Base-by-base conservation (phyloP, 2,797 vertebrate genomes). In the Neosalanx taihuensis region DNA sequence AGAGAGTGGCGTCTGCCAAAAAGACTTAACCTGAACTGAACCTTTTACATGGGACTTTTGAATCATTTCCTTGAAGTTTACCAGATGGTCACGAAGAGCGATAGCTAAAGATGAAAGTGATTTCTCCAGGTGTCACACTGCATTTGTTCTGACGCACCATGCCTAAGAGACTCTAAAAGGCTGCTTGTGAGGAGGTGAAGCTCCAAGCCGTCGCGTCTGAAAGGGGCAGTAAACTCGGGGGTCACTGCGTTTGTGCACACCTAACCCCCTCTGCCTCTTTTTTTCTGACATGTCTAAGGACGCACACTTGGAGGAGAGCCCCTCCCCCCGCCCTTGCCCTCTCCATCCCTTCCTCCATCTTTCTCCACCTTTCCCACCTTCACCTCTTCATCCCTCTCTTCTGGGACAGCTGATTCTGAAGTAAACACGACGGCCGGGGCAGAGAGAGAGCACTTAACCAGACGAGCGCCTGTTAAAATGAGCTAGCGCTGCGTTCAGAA, bases 401-500 rank as follows among this genome's bases (percentile, higher is more conserved):
- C 12, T 3, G 26, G 65, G 65, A 58, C 30, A 58, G n/a, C 18
- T 35, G 53, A 58, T 58, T 58, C 17, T 6, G 6, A 30, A 18
- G 53, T 57, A 57, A 56, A 67, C 33, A 67, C 66, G 57, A 10
- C 20, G 51, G 66, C 4, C 35, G 49, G 51, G 49, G 17, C 23
- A 26, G 23, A 57, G 29, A 20, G 18, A 20, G 17, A 49, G 64
- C 30, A 67, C 37, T 67, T 67, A 65, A 20, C 41, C 26, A 31
- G 46, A 5, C 13, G 17, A 67, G 7, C 30, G 51, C 26, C 26
- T 20, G 37, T 37, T 3, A 66, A 66, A 49, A 51, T 49, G 6
- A 66, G 46, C 64, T 49, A 66, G 51, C 17, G 23, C 35, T 26
- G 35, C n/a, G 1, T 65, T 65, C 29, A n/a, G 49, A 57, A 68